Percentiles rank a stretch among this genome's conserved stretches.
Evolutionary conservation across 2,888 invertebrate genomes (phyloP).

Genomic region (Alsophila aescularia): DNA sequence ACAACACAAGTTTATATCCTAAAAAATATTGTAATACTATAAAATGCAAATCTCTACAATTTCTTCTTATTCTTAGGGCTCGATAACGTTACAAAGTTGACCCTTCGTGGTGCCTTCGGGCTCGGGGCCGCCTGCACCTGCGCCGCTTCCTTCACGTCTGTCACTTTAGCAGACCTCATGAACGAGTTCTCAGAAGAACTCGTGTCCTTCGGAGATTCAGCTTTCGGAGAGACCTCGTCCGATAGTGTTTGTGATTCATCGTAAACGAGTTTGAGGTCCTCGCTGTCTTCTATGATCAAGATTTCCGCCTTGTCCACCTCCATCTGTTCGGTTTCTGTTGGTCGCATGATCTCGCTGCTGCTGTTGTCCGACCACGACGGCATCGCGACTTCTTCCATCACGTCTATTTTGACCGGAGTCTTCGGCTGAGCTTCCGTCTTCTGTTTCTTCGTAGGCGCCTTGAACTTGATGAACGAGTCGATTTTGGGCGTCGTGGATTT

Average conservation of each 20-base stretch:
- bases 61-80: slow-evolving; percentile 90
- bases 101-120: slow-evolving; percentile 87
- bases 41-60: slow-evolving; percentile 29
- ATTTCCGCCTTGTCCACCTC: slow-evolving; percentile 48
- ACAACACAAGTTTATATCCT: not conserved
- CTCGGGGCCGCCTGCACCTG: slow-evolving; percentile 51
- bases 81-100: slow-evolving; percentile 90
- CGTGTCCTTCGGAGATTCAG: slow-evolving; percentile 20
- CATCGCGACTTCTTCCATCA: slow-evolving; percentile 76
- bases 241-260: slow-evolving; percentile 73
- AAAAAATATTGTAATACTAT: slow-evolving; percentile 17
- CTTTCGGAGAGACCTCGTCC: slow-evolving; percentile 35
- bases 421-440: slow-evolving; percentile 55
- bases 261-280: slow-evolving; percentile 85
- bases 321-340: slow-evolving; percentile 78
- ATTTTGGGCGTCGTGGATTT: slow-evolving; percentile 55
- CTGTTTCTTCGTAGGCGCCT: slow-evolving; percentile 65
- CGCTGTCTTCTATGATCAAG: slow-evolving; percentile 65
- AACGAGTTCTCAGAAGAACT: slow-evolving; percentile 49
- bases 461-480: slow-evolving; percentile 72
- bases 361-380: slow-evolving; percentile 80
- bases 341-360: slow-evolving; percentile 66
- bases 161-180: slow-evolving; percentile 68
- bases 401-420: slow-evolving; percentile 72
- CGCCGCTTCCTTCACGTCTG: slow-evolving; percentile 58